These are phyloP conservation scores for Anhinga rufa DNA, from an alignment of 2,113 vertebrate genomes.

Conservation along the genomic window DNA sequence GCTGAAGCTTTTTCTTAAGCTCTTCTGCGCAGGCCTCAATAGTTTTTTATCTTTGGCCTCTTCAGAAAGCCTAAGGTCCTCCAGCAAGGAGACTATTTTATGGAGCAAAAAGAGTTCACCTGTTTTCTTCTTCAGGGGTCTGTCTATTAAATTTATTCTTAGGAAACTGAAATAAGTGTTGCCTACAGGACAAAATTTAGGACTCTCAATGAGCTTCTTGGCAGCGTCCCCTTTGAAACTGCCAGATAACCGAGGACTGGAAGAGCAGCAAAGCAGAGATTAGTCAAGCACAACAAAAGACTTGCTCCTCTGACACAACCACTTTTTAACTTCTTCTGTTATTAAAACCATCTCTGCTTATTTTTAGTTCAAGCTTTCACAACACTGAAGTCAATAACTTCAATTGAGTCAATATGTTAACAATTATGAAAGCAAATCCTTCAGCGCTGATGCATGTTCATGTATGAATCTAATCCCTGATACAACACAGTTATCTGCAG, in stretches of 20 bases:
- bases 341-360: neutral
- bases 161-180: neutral
- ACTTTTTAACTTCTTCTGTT: neutral
- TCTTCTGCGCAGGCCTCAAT: neutral
- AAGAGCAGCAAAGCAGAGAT: neutral
- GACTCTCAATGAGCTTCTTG: constrained; percentile 2
- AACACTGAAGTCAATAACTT: neutral
- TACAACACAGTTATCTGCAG: neutral
- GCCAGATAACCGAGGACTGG: neutral
- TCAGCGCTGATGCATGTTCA: neutral
- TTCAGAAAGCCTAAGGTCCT: neutral
- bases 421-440: neutral
- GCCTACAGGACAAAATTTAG: neutral
- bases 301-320: neutral
- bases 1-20: neutral
- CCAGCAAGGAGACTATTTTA: neutral
- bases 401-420: neutral
- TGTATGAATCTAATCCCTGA: neutral
- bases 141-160: neutral
- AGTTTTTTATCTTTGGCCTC: neutral
- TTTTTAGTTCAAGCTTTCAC: neutral
- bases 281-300: neutral
- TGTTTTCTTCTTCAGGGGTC: constrained; percentile 8
- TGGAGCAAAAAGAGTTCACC: neutral
- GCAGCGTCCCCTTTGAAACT: neutral